A percentile compares a stretch with the other conserved stretches of the same genome.
phyloP scores from a whole-genome alignment of 1,140 invertebrate genomes.

The Diploscapter pachys region DNA sequence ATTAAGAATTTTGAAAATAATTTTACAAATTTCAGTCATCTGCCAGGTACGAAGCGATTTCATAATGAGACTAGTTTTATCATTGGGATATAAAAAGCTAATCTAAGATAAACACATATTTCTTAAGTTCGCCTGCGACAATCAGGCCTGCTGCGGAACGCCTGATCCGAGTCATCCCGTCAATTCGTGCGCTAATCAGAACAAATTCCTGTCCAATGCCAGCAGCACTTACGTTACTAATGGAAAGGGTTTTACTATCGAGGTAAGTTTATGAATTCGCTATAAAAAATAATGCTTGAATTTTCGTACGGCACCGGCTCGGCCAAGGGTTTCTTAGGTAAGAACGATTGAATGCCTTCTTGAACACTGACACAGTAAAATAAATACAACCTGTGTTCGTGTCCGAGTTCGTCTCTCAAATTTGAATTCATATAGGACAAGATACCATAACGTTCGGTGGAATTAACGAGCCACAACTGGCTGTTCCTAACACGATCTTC shows the following conservation, averaged over 20 bases:
- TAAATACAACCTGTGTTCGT: too few relatives aligned
- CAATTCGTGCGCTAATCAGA: constrained; percentile 28
- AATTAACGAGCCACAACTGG: constrained; percentile 27
- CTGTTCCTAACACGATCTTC: constrained; percentile 37
- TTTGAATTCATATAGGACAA: constrained; percentile 1
- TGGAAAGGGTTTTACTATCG: constrained; percentile 36
- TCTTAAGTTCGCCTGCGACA: constrained; percentile 22
- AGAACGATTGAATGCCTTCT: too few relatives aligned
- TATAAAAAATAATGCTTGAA: too few relatives aligned
- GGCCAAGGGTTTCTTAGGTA: constrained; percentile 41
- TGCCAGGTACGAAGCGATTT: constrained; percentile 4
- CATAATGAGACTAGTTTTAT: too few relatives aligned
- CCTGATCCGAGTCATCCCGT: constrained; percentile 7
- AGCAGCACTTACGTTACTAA: constrained; percentile 39
- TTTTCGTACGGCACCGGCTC: constrained; percentile 40
- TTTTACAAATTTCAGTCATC: constrained; percentile 9
- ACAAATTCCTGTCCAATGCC: constrained; percentile 38
- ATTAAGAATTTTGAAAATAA: neutral
- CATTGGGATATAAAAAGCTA: too few relatives aligned
- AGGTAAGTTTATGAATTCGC: neutral
- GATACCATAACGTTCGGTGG: constrained; percentile 37
- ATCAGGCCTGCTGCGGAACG: constrained; percentile 33
- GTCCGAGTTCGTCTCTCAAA: neutral
- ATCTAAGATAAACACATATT: too few relatives aligned
- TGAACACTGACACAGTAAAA: too few relatives aligned